These are phyloP conservation scores for Rhamnusium bicolor DNA, from an alignment of 2,888 invertebrate genomes.

Conservation along the genomic window DNA sequence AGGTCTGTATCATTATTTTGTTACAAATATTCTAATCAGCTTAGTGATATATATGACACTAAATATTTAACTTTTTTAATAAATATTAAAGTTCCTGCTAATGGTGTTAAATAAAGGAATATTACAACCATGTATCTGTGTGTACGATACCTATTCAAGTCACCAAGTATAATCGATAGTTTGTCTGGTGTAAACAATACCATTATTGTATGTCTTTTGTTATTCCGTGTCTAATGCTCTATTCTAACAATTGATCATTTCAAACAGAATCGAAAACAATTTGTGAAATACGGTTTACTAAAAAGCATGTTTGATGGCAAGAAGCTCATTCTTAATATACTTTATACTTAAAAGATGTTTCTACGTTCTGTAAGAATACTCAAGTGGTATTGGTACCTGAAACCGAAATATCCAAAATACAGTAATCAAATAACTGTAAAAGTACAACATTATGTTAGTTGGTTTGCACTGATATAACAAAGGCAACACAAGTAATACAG, in stretches of 20 bases:
- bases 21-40: too few relatives aligned
- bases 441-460: too few relatives aligned
- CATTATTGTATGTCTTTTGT: neutral
- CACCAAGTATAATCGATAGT: neutral
- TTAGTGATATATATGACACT: too few relatives aligned
- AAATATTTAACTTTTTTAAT: neutral
- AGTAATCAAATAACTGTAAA: too few relatives aligned
- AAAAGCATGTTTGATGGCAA: neutral
- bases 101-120: neutral
- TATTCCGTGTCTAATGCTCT: neutral
- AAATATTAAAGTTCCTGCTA: neutral
- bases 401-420: too few relatives aligned
- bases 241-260: neutral
- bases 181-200: neutral
- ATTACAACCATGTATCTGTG: neutral
- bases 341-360: too few relatives aligned
- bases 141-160: neutral
- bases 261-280: neutral
- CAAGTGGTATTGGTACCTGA: too few relatives aligned
- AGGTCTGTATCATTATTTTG: too few relatives aligned
- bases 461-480: too few relatives aligned
- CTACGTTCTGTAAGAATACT: too few relatives aligned
- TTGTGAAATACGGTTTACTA: neutral
- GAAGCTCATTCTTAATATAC: too few relatives aligned
- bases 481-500: too few relatives aligned